Conservation (phyloP, 2,113 vertebrate species). For the Meleagris gallopavo region DNA sequence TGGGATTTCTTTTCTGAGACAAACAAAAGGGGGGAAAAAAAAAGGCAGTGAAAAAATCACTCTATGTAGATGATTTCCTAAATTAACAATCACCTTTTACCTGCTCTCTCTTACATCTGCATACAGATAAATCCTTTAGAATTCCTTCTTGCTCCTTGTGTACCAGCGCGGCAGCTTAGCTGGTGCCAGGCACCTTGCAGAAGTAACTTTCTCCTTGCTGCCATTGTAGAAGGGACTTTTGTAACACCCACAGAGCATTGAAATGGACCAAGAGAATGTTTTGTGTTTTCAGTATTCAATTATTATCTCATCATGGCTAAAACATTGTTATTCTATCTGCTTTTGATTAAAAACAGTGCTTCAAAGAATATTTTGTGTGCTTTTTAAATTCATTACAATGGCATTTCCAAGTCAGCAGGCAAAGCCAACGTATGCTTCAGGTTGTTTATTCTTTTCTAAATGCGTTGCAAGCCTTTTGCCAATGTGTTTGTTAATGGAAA, state of each 20-base stretch:
- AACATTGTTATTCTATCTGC: background rate
- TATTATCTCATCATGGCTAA: background rate
- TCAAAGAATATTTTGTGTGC: background rate
- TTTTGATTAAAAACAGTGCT: background rate
- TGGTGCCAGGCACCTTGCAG: background rate
- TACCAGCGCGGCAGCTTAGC: background rate
- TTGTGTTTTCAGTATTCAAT: background rate
- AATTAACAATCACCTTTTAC: fast-evolving
- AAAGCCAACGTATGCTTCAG: background rate
- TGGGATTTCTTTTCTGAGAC: background rate
- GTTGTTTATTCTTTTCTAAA: background rate
- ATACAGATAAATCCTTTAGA: background rate
- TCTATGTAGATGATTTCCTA: background rate
- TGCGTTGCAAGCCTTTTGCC: background rate
- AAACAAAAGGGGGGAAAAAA: background rate
- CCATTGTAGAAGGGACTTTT: background rate
- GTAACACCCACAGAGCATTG: background rate
- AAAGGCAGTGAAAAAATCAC: no score
- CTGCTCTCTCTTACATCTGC: background rate
- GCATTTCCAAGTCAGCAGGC: background rate
- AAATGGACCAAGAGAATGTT: background rate
- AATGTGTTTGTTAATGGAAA: background rate
- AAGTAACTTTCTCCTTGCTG: background rate
- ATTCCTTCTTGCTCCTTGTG: background rate
- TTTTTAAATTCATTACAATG: background rate